A percentile compares a stretch with the other conserved stretches of the same genome.
These are phyloP conservation scores for Rissa tridactyla DNA, from an alignment of 2,113 vertebrate species.

Conservation along the genomic window DNA sequence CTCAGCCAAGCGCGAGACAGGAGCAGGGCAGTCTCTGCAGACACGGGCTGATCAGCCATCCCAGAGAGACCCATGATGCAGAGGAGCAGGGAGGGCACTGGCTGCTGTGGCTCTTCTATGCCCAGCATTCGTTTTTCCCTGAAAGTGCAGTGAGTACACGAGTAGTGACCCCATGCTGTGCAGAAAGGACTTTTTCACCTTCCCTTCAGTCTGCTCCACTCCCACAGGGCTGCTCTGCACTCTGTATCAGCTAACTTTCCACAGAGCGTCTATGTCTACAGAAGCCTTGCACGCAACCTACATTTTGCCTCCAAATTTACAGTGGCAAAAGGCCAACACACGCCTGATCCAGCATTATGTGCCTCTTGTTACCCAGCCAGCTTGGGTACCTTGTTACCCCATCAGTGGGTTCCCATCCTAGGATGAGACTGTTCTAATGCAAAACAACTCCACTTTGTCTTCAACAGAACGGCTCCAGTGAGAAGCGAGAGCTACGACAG, in stretches of 20 bases:
- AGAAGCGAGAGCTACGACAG: constrained; percentile 93
- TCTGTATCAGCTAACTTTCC: background rate
- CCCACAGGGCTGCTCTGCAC: background rate
- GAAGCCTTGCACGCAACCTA: background rate
- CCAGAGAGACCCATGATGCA: background rate
- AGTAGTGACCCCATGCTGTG: background rate
- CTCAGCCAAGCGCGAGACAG: background rate
- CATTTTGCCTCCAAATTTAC: background rate
- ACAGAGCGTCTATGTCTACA: background rate
- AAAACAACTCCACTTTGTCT: background rate
- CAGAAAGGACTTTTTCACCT: background rate
- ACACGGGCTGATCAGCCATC: background rate
- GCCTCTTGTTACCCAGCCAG: background rate
- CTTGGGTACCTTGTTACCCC: background rate
- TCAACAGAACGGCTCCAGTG: constrained; percentile 89
- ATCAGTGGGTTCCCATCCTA: background rate
- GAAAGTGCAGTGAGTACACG: rapidly evolving
- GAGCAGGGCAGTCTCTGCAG: background rate
- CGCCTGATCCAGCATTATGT: rapidly evolving
- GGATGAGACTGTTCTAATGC: background rate
- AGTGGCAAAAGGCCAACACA: background rate
- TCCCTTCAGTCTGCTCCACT: background rate
- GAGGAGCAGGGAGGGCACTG: background rate
- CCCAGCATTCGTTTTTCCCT: background rate
- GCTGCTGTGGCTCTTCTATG: background rate